Conservation (phyloP, 2,888 invertebrate species). For the Aquatica leii region DNA sequence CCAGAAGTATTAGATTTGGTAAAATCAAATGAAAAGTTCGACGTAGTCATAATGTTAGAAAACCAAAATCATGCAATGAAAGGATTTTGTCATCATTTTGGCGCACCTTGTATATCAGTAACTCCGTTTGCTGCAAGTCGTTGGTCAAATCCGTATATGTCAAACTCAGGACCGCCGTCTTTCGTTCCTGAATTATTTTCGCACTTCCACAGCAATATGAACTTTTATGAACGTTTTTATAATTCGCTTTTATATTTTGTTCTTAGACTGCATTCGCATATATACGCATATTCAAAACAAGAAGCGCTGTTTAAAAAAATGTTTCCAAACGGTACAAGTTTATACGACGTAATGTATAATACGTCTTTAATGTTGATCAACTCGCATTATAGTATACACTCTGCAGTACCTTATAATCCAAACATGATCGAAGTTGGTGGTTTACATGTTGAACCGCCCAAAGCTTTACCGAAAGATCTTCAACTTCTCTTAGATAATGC, state of each 20-base stretch:
- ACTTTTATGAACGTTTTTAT: constrained; percentile 63
- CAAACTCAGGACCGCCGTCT: constrained; percentile 60
- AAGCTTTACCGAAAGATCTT: constrained; percentile 49
- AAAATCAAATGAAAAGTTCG: constrained; percentile 53
- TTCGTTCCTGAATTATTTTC: constrained; percentile 61
- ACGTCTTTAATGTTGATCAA: constrained; percentile 50
- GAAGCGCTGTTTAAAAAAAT: constrained; percentile 46
- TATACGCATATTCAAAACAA: constrained; percentile 45
- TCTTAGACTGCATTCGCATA: constrained; percentile 43
- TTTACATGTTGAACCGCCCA: constrained; percentile 56
- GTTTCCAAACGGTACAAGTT: constrained; percentile 46
- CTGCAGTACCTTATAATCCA: constrained; percentile 63
- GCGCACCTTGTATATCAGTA: constrained; percentile 52
- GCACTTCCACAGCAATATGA: constrained; percentile 59
- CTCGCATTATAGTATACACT: constrained; percentile 63
- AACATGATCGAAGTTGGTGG: constrained; percentile 67
- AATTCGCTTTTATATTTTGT: constrained; percentile 60
- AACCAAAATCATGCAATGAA: constrained; percentile 61
- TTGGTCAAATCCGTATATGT: constrained; percentile 61
- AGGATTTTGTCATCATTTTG: constrained; percentile 54
- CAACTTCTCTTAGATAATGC: constrained; percentile 63
- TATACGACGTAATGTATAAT: constrained; percentile 47
- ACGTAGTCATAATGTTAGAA: constrained; percentile 53
- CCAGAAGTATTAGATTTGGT: constrained; percentile 53
- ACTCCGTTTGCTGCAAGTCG: constrained; percentile 58